Conservation (phyloP, 2,113 vertebrate species). For the Chinchilla lanigera region DNA sequence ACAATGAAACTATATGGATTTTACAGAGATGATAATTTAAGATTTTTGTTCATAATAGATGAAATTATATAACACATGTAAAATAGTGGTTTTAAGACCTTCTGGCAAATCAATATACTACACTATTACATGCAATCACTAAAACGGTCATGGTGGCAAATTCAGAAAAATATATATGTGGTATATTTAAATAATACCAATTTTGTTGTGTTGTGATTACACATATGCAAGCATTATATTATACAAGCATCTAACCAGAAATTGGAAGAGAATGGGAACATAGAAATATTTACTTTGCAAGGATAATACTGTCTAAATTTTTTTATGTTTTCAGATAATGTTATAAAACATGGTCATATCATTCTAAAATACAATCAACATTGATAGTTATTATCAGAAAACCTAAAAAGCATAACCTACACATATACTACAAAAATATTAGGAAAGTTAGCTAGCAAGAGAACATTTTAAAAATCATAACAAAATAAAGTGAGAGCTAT, state of each 20-base stretch:
- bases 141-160: constrained; percentile 38
- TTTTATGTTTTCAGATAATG: constrained; percentile 2
- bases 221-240: constrained; percentile 17
- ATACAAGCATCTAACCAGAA: neutral
- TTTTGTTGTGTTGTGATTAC: constrained; percentile 3
- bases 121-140: neutral
- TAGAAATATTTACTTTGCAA: constrained; percentile 36
- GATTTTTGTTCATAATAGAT: neutral
- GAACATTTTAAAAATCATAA: neutral
- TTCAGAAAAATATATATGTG: neutral
- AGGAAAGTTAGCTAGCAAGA: neutral
- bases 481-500: neutral
- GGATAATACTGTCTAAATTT: neutral
- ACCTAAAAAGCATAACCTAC: neutral
- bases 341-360: constrained; percentile 35
- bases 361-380: constrained; percentile 15
- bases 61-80: neutral
- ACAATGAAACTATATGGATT: neutral
- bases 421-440: neutral
- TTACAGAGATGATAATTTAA: neutral
- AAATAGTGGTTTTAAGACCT: neutral
- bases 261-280: neutral
- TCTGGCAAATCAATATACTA: neutral
- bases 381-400: neutral
- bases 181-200: neutral